phyloP scores from a whole-genome alignment of 2,888 invertebrate species.

The Barypeithes pellucidus region DNA sequence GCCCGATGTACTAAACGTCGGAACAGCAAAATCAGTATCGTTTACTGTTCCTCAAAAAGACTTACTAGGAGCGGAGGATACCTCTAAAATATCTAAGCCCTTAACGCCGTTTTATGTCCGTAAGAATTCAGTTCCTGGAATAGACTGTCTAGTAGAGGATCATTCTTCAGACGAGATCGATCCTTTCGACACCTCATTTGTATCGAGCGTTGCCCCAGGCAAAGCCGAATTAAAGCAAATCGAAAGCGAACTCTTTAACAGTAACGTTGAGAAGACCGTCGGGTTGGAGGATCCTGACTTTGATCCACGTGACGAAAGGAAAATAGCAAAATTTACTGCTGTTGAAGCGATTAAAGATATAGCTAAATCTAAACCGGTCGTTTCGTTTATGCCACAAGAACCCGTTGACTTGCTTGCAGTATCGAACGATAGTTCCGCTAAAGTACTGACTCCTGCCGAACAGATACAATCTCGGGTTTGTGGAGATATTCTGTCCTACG shows the following conservation, averaged over 20 bases:
- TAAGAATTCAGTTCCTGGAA: slow-evolving; percentile 75
- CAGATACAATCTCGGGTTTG: slow-evolving; percentile 23
- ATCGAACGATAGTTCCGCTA: slow-evolving; percentile 77
- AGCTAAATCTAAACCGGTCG: slow-evolving; percentile 58
- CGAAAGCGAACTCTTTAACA: slow-evolving; percentile 72
- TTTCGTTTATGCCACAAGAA: slow-evolving; percentile 20
- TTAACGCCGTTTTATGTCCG: slow-evolving; percentile 87
- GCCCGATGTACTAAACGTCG: slow-evolving; percentile 74
- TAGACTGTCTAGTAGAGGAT: slow-evolving; percentile 70
- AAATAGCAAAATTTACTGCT: slow-evolving; percentile 63
- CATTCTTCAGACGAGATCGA: slow-evolving; percentile 70
- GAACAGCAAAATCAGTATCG: slow-evolving; percentile 72
- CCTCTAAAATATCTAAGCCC: slow-evolving; percentile 78
- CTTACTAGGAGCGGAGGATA: slow-evolving; percentile 69
- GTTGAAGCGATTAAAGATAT: slow-evolving; percentile 70
- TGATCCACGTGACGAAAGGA: slow-evolving; percentile 71
- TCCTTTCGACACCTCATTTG: slow-evolving; percentile 80
- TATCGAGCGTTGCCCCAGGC: slow-evolving; percentile 72
- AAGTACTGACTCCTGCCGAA: slow-evolving; percentile 80
- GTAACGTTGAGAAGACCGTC: slow-evolving; percentile 65
- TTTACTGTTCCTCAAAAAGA: slow-evolving; percentile 76
- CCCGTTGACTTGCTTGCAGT: slow-evolving; percentile 71
- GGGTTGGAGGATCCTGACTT: slow-evolving; percentile 80
- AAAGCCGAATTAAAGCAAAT: slow-evolving; percentile 75
- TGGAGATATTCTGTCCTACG: slow-evolving; percentile 71